Percentiles rank a stretch among this genome's conserved stretches.
Evolutionary conservation across 2,888 invertebrate species (phyloP).

Genomic region (Yponomeuta cagnagella): DNA sequence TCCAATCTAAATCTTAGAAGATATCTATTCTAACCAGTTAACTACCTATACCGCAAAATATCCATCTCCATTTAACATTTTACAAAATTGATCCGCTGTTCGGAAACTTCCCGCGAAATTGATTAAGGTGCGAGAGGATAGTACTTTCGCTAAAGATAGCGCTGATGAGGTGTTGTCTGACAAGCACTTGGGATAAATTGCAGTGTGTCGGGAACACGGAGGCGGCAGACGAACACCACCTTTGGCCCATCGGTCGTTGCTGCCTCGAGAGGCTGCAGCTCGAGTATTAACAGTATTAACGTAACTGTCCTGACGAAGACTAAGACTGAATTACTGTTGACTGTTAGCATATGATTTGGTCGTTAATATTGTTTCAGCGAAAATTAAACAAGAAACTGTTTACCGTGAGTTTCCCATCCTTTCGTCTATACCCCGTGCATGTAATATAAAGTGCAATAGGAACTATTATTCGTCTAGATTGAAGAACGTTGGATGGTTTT

Average conservation of each 20-base stretch:
- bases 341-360: too few species aligned
- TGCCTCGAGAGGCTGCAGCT: background rate
- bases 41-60: background rate
- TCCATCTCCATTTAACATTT: background rate
- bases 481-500: too few species aligned
- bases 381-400: too few species aligned
- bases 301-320: too few species aligned
- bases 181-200: conserved; percentile 11
- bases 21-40: background rate
- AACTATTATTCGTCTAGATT: too few species aligned
- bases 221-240: background rate
- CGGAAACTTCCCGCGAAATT: conserved; percentile 2
- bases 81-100: background rate
- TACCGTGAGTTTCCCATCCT: too few species aligned
- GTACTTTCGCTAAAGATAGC: conserved; percentile 11
- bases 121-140: conserved; percentile 9
- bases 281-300: too few species aligned
- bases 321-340: too few species aligned
- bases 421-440: too few species aligned
- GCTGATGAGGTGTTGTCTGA: conserved; percentile 15
- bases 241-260: background rate
- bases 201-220: conserved; percentile 5
- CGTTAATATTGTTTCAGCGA: too few species aligned
- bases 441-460: too few species aligned
- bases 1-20: too few species aligned